These are phyloP conservation scores for Trissolcus japonicus DNA, from an alignment of 2,888 invertebrate species.

Conservation along the genomic window DNA sequence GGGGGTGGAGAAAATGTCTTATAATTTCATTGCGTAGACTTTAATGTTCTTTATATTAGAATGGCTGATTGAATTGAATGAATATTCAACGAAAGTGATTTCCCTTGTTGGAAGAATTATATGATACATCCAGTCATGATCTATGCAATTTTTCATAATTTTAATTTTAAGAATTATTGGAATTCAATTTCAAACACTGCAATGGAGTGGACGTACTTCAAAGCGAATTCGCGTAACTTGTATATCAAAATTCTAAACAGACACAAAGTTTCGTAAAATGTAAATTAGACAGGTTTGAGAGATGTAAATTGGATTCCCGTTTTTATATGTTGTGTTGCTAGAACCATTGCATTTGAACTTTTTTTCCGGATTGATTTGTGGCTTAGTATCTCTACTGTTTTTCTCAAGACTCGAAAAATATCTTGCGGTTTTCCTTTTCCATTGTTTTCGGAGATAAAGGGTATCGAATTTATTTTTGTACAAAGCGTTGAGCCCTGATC, in stretches of 20 bases:
- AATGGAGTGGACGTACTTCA: too few relatives aligned
- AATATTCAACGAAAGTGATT: not conserved
- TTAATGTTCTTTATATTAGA: conserved; percentile 7
- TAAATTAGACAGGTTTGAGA: not conserved
- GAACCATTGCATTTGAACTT: conserved; percentile 17
- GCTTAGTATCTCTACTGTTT: not conserved
- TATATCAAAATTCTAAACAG: too few relatives aligned
- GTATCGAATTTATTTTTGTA: conserved; percentile 37
- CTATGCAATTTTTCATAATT: too few relatives aligned
- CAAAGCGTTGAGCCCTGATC: conserved; percentile 12
- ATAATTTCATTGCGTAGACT: conserved; percentile 12
- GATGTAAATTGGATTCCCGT: not conserved
- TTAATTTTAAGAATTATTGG: too few relatives aligned
- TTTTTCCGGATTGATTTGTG: conserved; percentile 1
- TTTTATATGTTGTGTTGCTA: conserved; percentile 10
- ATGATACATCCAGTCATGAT: not conserved
- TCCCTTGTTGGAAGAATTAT: not conserved
- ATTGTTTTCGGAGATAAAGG: conserved; percentile 17
- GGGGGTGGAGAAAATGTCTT: conserved; percentile 25
- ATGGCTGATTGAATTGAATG: conserved; percentile 4
- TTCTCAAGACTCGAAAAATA: not conserved
- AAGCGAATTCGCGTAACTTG: too few relatives aligned
- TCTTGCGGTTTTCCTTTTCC: conserved; percentile 13
- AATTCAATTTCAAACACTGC: too few relatives aligned
- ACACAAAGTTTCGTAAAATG: too few relatives aligned